Percentiles rank a stretch among this genome's conserved stretches.
These are phyloP conservation scores for Cyaniris semiargus DNA, from an alignment of 2,888 invertebrate species.

Conservation along the genomic window DNA sequence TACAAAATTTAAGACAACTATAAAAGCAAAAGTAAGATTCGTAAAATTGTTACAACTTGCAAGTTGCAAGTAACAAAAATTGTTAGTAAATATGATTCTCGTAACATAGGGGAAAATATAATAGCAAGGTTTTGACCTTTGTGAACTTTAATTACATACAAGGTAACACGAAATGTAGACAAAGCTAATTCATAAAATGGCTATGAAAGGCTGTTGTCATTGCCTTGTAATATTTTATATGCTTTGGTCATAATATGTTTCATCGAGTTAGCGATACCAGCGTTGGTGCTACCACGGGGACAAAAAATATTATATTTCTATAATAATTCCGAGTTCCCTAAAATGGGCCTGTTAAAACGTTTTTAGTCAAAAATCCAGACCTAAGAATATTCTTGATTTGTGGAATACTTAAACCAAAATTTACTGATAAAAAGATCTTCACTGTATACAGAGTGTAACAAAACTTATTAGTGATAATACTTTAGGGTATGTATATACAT, in stretches of 20 bases:
- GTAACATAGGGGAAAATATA: constrained; percentile 2
- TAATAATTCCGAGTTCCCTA: no score
- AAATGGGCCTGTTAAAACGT: no score
- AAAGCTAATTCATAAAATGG: constrained; percentile 12
- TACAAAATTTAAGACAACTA: not conserved
- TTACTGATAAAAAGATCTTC: no score
- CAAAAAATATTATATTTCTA: not conserved
- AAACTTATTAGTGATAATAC: no score
- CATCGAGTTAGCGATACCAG: not conserved
- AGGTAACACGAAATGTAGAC: constrained; percentile 13
- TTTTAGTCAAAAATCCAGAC: no score
- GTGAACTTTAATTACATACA: constrained; percentile 9
- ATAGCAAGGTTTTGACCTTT: constrained; percentile 21
- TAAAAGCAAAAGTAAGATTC: not conserved
- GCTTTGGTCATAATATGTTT: not conserved
- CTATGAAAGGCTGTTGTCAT: not conserved
- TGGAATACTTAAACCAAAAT: no score
- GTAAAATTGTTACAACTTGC: not conserved
- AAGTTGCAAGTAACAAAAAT: not conserved
- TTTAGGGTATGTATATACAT: no score
- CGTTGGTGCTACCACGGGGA: not conserved
- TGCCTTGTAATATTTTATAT: not conserved
- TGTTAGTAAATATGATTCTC: not conserved
- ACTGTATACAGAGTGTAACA: no score
- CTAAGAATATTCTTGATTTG: no score